Conservation (phyloP, 2,113 vertebrate species). For the Seriola dumerili region DNA sequence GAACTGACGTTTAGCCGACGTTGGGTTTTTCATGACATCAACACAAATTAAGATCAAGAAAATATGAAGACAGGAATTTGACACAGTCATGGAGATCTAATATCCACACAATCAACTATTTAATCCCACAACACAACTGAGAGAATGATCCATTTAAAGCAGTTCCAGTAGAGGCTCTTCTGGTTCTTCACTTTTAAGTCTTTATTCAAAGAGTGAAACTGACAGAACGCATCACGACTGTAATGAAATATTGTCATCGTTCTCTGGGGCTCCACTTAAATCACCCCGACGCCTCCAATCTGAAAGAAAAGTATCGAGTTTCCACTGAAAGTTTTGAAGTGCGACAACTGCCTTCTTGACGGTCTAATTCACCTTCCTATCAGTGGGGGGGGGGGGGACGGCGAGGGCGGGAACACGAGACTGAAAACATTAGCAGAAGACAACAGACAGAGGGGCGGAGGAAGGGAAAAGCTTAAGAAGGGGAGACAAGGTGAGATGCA, state of each 20-base stretch:
- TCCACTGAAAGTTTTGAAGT: conserved; percentile 1
- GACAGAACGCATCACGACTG: neutral
- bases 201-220: neutral
- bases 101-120: too few species aligned
- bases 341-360: conserved; percentile 33
- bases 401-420: neutral
- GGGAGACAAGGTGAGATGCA: conserved; percentile 24
- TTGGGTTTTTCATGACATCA: too few species aligned
- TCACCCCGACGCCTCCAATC: conserved; percentile 6
- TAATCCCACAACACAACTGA: neutral
- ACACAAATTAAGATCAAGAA: too few species aligned
- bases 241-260: conserved; percentile 25
- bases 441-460: conserved; percentile 6
- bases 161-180: neutral
- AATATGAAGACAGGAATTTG: too few species aligned
- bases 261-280: conserved; percentile 4
- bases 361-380: conserved; percentile 53
- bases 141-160: neutral
- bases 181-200: too few species aligned
- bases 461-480: neutral
- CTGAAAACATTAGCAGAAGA: conserved; percentile 27
- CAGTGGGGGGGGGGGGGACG: conserved; percentile 10
- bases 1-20: too few species aligned
- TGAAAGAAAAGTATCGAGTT: conserved; percentile 12
- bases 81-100: too few species aligned